Percentiles rank a stretch among this genome's conserved stretches.
These are phyloP conservation scores for Tragelaphus strepsiceros DNA, from an alignment of 2,113 vertebrate species.

Conservation along the genomic window DNA sequence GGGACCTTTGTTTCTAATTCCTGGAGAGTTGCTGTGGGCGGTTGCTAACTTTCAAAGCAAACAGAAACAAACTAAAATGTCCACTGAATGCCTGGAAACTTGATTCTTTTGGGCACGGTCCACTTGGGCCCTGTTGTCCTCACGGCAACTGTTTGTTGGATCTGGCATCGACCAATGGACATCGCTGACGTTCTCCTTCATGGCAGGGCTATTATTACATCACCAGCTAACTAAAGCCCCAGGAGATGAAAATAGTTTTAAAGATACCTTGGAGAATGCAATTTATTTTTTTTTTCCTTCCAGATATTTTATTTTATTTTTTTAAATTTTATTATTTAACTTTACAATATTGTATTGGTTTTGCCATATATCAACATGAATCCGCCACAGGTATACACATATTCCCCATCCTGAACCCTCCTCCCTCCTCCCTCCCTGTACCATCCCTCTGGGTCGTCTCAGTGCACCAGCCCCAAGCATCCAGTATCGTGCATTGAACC, in stretches of 20 bases:
- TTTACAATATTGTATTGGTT: too few relatives aligned
- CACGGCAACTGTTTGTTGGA: background rate
- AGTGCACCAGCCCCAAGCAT: too few relatives aligned
- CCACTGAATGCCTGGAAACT: background rate
- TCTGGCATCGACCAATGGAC: background rate
- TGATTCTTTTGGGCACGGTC: background rate
- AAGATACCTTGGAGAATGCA: background rate
- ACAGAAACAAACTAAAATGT: constrained; percentile 3
- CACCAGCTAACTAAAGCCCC: background rate
- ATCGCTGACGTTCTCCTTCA: background rate
- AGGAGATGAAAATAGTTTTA: background rate
- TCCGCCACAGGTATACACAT: too few relatives aligned
- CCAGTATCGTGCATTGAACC: too few relatives aligned
- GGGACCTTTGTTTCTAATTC: constrained; percentile 13
- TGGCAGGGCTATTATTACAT: background rate
- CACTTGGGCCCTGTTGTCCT: background rate
- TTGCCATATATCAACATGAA: too few relatives aligned
- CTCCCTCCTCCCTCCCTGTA: too few relatives aligned
- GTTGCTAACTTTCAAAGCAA: constrained; percentile 2
- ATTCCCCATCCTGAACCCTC: too few relatives aligned
- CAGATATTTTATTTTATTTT: too few relatives aligned
- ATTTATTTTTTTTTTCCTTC: background rate
- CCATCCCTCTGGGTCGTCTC: too few relatives aligned
- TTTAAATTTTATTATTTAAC: too few relatives aligned
- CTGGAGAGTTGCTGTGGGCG: background rate